Percentiles rank a stretch among this genome's conserved stretches.
phyloP scores from a whole-genome alignment of 2,113 vertebrate genomes.

The Xenopus borealis region DNA sequence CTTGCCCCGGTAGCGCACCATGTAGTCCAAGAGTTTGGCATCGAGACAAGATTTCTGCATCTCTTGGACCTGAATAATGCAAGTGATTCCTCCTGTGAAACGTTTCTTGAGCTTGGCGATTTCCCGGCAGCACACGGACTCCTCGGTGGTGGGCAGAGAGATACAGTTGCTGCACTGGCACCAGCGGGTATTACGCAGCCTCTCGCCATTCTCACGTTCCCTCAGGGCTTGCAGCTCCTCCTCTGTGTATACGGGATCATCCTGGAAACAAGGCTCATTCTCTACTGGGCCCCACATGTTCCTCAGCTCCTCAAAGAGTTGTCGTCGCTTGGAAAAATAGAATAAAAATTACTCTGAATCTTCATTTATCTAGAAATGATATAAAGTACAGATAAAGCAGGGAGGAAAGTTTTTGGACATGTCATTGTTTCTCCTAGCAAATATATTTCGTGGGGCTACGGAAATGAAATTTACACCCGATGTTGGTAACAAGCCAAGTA shows the following conservation, averaged over 20 bases:
- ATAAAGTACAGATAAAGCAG: no score
- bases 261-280: neutral
- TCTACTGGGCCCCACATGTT: neutral
- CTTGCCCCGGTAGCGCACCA: neutral
- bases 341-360: neutral
- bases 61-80: neutral
- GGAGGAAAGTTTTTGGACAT: no score
- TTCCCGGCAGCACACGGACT: slow-evolving; percentile 1
- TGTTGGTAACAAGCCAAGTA: no score
- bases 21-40: neutral
- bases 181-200: neutral
- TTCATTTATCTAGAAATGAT: no score
- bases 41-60: neutral
- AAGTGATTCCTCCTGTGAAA: neutral
- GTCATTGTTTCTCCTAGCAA: no score
- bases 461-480: no score
- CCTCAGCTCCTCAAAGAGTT: neutral
- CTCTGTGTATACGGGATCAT: neutral
- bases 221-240: neutral
- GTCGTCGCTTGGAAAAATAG: neutral
- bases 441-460: no score
- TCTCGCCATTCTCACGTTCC: neutral
- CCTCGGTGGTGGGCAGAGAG: neutral
- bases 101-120: neutral
- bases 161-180: neutral